phyloP scores from a whole-genome alignment of 2,113 vertebrate species.

The Cichladusa arquata region DNA sequence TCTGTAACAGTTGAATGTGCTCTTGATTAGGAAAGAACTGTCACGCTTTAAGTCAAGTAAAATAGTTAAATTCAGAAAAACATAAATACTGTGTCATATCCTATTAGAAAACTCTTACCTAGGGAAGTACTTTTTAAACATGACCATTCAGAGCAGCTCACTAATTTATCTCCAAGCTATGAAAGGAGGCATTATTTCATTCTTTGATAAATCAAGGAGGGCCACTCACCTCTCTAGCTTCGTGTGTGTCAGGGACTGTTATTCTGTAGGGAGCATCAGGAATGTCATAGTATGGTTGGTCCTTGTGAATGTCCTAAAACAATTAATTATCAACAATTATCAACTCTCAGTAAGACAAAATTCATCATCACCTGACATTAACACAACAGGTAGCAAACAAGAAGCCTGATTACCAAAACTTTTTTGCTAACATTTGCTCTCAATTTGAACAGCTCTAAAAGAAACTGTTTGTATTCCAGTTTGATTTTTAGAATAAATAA shows the following conservation, averaged over 20 bases:
- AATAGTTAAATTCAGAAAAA: background rate
- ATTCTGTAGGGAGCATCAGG: constrained; percentile 92
- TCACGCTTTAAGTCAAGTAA: background rate
- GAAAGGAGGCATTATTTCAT: background rate
- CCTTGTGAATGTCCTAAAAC: constrained; percentile 94
- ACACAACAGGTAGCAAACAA: background rate
- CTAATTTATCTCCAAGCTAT: background rate
- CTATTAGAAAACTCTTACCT: background rate
- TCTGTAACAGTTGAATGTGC: background rate
- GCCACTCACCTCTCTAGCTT: constrained; percentile 87
- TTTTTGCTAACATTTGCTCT: background rate
- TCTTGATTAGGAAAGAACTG: background rate
- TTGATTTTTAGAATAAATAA: background rate
- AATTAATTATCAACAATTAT: background rate
- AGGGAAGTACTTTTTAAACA: background rate
- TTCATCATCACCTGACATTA: background rate
- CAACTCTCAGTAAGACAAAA: background rate
- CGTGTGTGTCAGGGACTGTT: constrained; percentile 93
- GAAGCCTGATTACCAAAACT: background rate
- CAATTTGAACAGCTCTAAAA: background rate
- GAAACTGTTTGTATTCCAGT: background rate
- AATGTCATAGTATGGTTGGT: constrained; percentile 94
- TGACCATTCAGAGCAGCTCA: background rate
- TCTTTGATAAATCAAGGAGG: background rate
- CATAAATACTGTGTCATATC: background rate